Evolutionary conservation across 2,888 invertebrate species (phyloP).

Genomic region (Mythimna impura): DNA sequence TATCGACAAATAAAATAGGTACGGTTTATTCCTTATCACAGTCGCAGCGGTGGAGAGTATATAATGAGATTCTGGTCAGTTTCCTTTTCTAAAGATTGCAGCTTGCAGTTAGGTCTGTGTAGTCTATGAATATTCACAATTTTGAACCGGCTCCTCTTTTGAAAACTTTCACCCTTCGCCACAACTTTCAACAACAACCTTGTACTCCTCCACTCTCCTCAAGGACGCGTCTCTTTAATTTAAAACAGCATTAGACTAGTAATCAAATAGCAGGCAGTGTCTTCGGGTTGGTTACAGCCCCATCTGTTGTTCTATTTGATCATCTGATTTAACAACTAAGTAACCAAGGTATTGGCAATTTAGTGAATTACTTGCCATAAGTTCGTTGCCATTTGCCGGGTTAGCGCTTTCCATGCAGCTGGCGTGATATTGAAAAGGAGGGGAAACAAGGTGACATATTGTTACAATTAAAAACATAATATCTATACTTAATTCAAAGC

Average conservation of each 20-base stretch:
- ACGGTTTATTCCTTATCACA: neutral
- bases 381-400: neutral
- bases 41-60: neutral
- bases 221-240: neutral
- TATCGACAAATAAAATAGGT: neutral
- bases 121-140: neutral
- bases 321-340: neutral
- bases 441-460: neutral
- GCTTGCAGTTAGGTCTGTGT: no score
- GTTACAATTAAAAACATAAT: neutral
- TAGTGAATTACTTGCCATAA: neutral
- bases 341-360: no score
- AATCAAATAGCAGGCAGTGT: neutral
- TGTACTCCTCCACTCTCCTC: neutral
- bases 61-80: neutral
- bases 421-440: neutral
- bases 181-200: neutral
- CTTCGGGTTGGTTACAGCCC: neutral
- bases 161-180: neutral
- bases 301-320: conserved; percentile 8
- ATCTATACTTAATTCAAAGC: neutral
- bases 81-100: neutral
- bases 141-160: neutral
- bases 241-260: neutral
- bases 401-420: neutral